Base-by-base conservation (phyloP, 2,888 invertebrate species). In the Tipula unca region DNA sequence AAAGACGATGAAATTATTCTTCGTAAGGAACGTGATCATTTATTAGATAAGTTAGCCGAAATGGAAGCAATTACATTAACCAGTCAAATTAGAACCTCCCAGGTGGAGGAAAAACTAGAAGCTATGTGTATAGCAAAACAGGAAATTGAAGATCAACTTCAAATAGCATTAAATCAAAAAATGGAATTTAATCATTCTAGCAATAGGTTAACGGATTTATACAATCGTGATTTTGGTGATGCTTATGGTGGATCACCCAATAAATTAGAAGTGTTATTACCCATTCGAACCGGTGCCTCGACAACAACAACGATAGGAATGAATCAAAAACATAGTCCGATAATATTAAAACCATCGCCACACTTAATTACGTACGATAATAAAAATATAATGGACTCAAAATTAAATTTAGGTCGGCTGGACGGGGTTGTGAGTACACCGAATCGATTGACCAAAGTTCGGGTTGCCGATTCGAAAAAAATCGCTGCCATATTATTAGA, bases 401-500 rank as follows among this genome's bases (percentile, higher is more conserved):
- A 88, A 85, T 83, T 87, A 39, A 88, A 89, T 85, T 91, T 94
- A 86, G 95, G 95, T 86, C 93, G 93, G 83, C 92, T 96, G 86
- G 95, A 96, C 91, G 92, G 92, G 85, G 92, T 95, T 88, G 92
- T 96, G 84, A 93, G 93, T 87, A 93, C 94, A 82, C 94, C 94
- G 25, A 89, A 92, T 87, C 92, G 93, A 32, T 92, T 94, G 87
- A 93, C 93, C 87, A 93, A 93, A 89, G 93, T 94, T 87, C 91
- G 93, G 87, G 92, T 93, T 86, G 94, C 94, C 14, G 95, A 96
- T 91, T 93, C 94, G 86, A 93, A 92, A 89, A 96, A 96, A 91
- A 94, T 96, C 90, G 93, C 95, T 89, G 96, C 96, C 91, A 96
- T 97, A 91, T 93, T 97, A 89, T 93, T 93, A 88, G 96, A 97